Conservation (phyloP, 2,113 vertebrate species). For the Ammospiza caudacuta region DNA sequence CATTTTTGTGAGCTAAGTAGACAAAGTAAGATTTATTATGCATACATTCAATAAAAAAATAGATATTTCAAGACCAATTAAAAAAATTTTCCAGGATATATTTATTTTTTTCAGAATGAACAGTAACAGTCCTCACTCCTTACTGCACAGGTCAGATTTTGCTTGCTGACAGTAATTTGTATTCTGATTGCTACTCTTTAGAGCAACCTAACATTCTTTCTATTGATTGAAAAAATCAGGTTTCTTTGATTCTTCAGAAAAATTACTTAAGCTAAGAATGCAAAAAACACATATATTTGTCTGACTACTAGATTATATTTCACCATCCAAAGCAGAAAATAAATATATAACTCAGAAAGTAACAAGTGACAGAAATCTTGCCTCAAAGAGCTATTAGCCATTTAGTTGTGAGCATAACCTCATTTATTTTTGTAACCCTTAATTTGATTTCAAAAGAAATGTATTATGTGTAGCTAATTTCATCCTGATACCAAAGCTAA, state of each 20-base stretch:
- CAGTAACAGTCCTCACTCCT: neutral
- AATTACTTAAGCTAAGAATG: neutral
- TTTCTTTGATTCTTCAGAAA: neutral
- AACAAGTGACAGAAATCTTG: neutral
- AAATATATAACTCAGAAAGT: conserved; percentile 1
- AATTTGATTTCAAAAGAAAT: neutral
- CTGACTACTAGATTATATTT: neutral
- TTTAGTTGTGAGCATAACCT: conserved; percentile 9
- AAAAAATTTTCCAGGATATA: neutral
- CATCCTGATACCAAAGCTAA: neutral
- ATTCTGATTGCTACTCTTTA: neutral
- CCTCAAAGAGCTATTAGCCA: neutral
- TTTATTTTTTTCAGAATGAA: neutral
- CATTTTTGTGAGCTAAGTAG: neutral
- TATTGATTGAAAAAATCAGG: neutral
- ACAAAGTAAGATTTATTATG: neutral
- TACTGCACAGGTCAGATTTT: neutral
- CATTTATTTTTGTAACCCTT: conserved; percentile 18
- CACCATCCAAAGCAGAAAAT: neutral
- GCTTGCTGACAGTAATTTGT: neutral
- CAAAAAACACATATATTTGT: neutral
- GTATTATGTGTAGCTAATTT: neutral
- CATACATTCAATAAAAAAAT: neutral
- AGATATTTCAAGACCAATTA: neutral
- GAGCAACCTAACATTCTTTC: neutral